These are phyloP conservation scores for Pyrocoelia pectoralis DNA, from an alignment of 2,888 invertebrate species.

Conservation along the genomic window DNA sequence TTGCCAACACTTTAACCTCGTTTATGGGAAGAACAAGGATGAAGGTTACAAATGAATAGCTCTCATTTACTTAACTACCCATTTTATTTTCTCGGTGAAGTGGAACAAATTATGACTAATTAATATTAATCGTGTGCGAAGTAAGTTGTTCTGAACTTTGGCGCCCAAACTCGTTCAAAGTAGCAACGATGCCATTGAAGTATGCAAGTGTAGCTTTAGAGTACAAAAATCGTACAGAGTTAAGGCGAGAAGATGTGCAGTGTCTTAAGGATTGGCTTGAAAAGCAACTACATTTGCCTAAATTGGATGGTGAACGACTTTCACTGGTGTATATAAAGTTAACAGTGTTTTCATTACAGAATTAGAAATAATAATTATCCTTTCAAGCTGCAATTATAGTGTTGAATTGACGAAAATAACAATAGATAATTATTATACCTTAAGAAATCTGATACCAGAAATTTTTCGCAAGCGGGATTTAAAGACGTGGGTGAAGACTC, in stretches of 20 bases:
- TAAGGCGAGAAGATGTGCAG: slow-evolving; percentile 68
- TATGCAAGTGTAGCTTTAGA: slow-evolving; percentile 61
- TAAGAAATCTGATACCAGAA: neutral
- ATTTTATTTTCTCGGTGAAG: too few relatives aligned
- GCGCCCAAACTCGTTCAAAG: too few relatives aligned
- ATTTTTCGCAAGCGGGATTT: neutral
- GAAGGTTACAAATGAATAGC: too few relatives aligned
- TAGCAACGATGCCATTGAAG: slow-evolving; percentile 8
- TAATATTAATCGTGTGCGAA: too few relatives aligned
- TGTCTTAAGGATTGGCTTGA: slow-evolving; percentile 68
- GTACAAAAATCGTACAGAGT: slow-evolving; percentile 67
- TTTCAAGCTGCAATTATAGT: slow-evolving; percentile 11
- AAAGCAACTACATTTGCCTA: slow-evolving; percentile 74
- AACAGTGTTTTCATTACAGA: slow-evolving; percentile 9
- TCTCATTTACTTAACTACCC: too few relatives aligned
- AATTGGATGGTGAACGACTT: too few relatives aligned
- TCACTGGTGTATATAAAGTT: too few relatives aligned
- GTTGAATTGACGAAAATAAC: slow-evolving; percentile 8
- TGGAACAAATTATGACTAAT: too few relatives aligned
- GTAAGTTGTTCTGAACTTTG: too few relatives aligned
- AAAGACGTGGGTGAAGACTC: too few relatives aligned
- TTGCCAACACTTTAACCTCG: too few relatives aligned
- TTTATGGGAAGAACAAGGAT: too few relatives aligned
- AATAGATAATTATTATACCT: slow-evolving; percentile 13
- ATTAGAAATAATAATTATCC: slow-evolving; percentile 9